phyloP scores from a whole-genome alignment of 2,888 invertebrate genomes.

The Alloscopus bannaensis region DNA sequence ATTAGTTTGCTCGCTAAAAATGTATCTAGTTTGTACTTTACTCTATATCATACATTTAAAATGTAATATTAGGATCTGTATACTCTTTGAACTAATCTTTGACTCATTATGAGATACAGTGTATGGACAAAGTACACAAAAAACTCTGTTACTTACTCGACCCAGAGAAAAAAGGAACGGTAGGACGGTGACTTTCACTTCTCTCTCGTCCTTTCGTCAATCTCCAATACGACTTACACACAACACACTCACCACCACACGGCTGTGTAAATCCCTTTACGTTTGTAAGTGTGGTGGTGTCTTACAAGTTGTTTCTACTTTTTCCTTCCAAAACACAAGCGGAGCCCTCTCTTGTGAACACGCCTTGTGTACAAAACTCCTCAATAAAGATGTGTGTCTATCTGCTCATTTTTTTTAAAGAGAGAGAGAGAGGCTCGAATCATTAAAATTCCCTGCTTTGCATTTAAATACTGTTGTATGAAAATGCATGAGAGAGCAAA shows the following conservation, averaged over 20 bases:
- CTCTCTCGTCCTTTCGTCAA: neutral
- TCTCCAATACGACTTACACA: neutral
- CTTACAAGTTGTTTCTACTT: slow-evolving; percentile 8
- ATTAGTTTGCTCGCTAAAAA: neutral
- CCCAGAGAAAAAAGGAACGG: neutral
- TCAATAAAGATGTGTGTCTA: neutral
- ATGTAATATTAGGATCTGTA: neutral
- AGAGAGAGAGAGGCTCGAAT: slow-evolving; percentile 21
- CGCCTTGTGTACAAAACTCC: neutral
- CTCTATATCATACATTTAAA: neutral
- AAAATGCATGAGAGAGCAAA: neutral
- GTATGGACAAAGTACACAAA: slow-evolving; percentile 7
- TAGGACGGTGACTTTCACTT: slow-evolving; percentile 26
- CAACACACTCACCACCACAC: neutral
- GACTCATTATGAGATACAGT: slow-evolving; percentile 9
- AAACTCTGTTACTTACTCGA: slow-evolving; percentile 4
- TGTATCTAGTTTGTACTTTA: neutral
- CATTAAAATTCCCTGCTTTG: slow-evolving; percentile 54
- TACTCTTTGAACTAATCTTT: neutral
- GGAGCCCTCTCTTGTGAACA: neutral
- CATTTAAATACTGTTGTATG: slow-evolving; percentile 34
- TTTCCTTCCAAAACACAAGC: neutral
- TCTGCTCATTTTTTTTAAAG: neutral
- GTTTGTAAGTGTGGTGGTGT: neutral
- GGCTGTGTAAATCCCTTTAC: neutral